Evolutionary conservation across 2,113 vertebrate species (phyloP).

Genomic region (Ammodytes marinus): DNA sequence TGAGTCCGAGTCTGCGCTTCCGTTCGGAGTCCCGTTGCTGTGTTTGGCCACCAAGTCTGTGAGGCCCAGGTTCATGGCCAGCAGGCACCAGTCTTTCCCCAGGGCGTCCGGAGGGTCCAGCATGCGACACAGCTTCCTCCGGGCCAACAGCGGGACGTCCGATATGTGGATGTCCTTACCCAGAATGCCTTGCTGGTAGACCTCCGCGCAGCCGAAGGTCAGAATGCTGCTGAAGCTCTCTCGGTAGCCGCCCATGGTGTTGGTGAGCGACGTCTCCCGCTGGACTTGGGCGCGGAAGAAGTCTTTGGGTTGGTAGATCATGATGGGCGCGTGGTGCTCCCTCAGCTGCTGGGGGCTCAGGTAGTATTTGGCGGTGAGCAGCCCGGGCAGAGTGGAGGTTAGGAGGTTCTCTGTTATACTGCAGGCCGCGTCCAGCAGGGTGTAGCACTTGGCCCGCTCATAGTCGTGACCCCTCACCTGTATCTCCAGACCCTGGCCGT

Average conservation of each 20-base stretch:
- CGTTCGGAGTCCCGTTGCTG: conserved; percentile 84
- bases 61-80: conserved; percentile 98
- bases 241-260: conserved; percentile 97
- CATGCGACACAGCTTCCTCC: conserved; percentile 93
- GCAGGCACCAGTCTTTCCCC: conserved; percentile 99
- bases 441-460: conserved; percentile 92
- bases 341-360: conserved; percentile 97
- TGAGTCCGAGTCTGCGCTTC: conserved; percentile 64
- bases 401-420: conserved; percentile 94
- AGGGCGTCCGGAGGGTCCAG: conserved; percentile 96
- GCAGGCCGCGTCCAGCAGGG: conserved; percentile 94
- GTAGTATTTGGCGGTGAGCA: conserved; percentile 94
- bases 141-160: conserved; percentile 90
- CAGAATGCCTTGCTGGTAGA: conserved; percentile 92
- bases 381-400: conserved; percentile 92
- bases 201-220: conserved; percentile 92
- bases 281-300: conserved; percentile 94
- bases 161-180: conserved; percentile 92
- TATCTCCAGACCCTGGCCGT: conserved; percentile 97
- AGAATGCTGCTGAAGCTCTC: conserved; percentile 97
- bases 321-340: conserved; percentile 94
- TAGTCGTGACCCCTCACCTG: conserved; percentile 93
- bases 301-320: conserved; percentile 99
- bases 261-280: conserved; percentile 92
- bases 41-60: conserved; percentile 95